These are phyloP conservation scores for Mesitornis unicolor DNA, from an alignment of 2,113 vertebrate genomes.

Conservation along the genomic window DNA sequence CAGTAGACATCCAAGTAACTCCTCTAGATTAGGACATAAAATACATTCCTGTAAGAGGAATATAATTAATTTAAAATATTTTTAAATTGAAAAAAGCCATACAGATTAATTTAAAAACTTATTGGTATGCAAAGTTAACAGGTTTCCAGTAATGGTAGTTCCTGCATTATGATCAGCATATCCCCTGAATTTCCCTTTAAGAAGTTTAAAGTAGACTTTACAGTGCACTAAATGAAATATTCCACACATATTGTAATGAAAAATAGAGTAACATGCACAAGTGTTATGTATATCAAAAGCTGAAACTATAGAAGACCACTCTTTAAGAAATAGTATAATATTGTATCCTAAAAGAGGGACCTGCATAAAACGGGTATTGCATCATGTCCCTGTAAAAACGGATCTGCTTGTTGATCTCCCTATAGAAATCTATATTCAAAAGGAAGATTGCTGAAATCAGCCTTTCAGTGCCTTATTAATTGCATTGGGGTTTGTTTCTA, in stretches of 20 bases:
- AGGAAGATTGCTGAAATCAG: constrained; percentile 41
- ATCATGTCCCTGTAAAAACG: constrained; percentile 60
- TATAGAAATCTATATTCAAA: constrained; percentile 53
- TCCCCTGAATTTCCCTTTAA: neutral
- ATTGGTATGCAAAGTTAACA: neutral
- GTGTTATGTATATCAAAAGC: neutral
- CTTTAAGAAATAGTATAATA: neutral
- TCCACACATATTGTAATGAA: neutral
- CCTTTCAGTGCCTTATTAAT: neutral
- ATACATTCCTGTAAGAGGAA: neutral
- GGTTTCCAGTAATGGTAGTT: neutral
- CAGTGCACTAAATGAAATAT: neutral
- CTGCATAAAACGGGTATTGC: constrained; percentile 34
- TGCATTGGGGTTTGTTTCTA: constrained; percentile 11
- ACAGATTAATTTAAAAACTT: neutral
- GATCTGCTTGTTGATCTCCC: constrained; percentile 54
- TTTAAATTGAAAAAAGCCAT: neutral
- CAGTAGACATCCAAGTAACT: neutral
- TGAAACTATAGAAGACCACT: neutral
- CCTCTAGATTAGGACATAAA: neutral
- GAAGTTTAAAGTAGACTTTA: neutral
- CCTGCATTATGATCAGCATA: neutral
- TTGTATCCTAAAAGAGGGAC: neutral
- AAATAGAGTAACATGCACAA: neutral
- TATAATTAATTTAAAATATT: neutral